Evolutionary conservation across 1,140 invertebrate species (phyloP), one percentile per base, ranked within the genome.

Genomic region (Drosophila grimshawi): DNA sequence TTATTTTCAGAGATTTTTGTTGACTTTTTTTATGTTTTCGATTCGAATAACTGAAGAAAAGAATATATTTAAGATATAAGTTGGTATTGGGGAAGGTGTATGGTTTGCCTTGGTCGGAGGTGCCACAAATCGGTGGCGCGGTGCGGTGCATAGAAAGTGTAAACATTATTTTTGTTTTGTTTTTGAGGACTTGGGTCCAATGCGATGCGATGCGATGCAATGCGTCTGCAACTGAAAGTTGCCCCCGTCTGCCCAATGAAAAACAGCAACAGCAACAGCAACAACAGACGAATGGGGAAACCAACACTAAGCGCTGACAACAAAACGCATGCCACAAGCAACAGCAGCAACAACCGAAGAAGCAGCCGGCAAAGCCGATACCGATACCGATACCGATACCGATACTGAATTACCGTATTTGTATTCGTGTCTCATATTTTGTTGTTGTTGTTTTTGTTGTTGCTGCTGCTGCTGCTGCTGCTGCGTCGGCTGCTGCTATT

Each of bases 121-220:
- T 29, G 60, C 30, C 5, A 5, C 56, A 4, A 45, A 37, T 46
- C 37, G 55, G n/a, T 37, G 76, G n/a, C n/a, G 66, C 35, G 46
- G 49, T 56, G 45, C 57, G 78, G 80, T 60, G 81, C 80, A 78
- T 82, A 86, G 82, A 86, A 86, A 86, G 82, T 86, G 83, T 80
- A 88, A 86, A 86, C 82, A 86, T 79, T 3, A n/a, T 43, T 43
- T n/a, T 10, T 43, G n/a, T 43, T 5, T 7, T 33, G 5, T 37
- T 45, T 78, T 86, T 76, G 81, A 79, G 71, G 79, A 82, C 76
- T 88, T 86, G 79, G 39, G 19, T 77, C 74, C 57, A 64, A 19
- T 19, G 19, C 19, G 19, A 43, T 39, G 37, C 37, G 37, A 39
- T 39, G 37, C 37, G 37, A n/a, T n/a, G 27, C 35, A 46, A 32